These are phyloP conservation scores for Tribolium madens DNA, from an alignment of 1,140 invertebrate species.

Conservation along the genomic window DNA sequence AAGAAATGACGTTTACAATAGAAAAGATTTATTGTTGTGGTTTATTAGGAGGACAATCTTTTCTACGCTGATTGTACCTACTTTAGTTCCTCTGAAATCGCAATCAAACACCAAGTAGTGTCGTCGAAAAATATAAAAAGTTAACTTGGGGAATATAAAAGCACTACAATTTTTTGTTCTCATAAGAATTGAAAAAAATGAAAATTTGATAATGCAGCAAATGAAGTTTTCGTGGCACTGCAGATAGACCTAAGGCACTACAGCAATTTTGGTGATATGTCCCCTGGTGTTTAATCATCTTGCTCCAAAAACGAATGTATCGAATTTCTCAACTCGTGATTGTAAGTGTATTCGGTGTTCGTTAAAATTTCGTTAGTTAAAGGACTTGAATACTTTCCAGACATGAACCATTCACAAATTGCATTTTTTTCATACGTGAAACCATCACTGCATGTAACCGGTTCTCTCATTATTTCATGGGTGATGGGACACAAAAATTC, in stretches of 20 bases:
- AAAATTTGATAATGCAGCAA: too few relatives aligned
- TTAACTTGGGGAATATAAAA: too few relatives aligned
- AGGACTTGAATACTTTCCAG: conserved; percentile 79
- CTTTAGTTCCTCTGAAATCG: too few relatives aligned
- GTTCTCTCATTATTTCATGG: conserved; percentile 83
- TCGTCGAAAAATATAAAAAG: too few relatives aligned
- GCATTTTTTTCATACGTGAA: conserved; percentile 82
- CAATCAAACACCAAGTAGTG: too few relatives aligned
- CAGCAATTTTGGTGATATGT: conserved; percentile 37
- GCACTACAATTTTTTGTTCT: too few relatives aligned
- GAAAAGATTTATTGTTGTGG: too few relatives aligned
- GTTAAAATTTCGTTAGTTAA: conserved; percentile 79
- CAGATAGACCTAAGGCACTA: conserved; percentile 22
- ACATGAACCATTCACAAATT: conserved; percentile 81
- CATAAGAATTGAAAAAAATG: too few relatives aligned
- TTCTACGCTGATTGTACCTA: too few relatives aligned
- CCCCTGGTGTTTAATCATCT: conserved; percentile 34
- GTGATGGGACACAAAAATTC: conserved; percentile 88
- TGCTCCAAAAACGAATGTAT: conserved; percentile 61
- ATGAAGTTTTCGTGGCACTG: conserved; percentile 2
- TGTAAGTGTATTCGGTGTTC: conserved; percentile 72
- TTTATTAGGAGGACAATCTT: too few relatives aligned
- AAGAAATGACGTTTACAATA: too few relatives aligned
- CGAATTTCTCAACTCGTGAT: conserved; percentile 66
- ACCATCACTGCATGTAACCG: conserved; percentile 83